These are phyloP conservation scores for Megaptera novaeangliae DNA, from an alignment of 2,113 vertebrate genomes.

Conservation along the genomic window DNA sequence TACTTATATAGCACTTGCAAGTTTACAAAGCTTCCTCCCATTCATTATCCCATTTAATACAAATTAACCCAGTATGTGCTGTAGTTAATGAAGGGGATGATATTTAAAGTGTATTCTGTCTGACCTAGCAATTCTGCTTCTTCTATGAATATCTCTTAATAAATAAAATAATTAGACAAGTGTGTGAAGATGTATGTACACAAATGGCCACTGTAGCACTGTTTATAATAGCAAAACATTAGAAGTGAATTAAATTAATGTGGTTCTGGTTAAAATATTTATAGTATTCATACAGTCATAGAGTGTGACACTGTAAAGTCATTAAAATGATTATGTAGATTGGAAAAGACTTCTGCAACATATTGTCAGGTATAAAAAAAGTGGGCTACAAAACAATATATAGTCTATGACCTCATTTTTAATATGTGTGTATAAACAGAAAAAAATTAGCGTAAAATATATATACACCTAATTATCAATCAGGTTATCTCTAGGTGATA, in stretches of 20 bases:
- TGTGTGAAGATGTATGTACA: background rate
- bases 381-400: background rate
- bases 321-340: slow-evolving; percentile 2
- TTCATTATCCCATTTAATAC: slow-evolving; percentile 41
- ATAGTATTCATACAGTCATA: slow-evolving; percentile 9
- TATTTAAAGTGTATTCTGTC: background rate
- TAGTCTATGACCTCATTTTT: background rate
- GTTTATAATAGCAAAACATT: slow-evolving; percentile 32
- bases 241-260: slow-evolving; percentile 9
- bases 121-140: slow-evolving; percentile 22
- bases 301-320: background rate
- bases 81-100: background rate
- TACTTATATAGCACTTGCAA: background rate
- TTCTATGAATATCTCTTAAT: background rate
- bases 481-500: background rate
- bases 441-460: background rate
- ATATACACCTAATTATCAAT: background rate
- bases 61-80: background rate
- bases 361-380: background rate
- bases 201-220: background rate
- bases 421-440: background rate
- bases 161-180: slow-evolving; percentile 22
- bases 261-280: background rate
- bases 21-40: slow-evolving; percentile 1
- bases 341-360: background rate